A percentile compares a stretch with the other conserved stretches of the same genome.
phyloP scores from a whole-genome alignment of 2,113 vertebrate species.

The Malaclemys terrapin region DNA sequence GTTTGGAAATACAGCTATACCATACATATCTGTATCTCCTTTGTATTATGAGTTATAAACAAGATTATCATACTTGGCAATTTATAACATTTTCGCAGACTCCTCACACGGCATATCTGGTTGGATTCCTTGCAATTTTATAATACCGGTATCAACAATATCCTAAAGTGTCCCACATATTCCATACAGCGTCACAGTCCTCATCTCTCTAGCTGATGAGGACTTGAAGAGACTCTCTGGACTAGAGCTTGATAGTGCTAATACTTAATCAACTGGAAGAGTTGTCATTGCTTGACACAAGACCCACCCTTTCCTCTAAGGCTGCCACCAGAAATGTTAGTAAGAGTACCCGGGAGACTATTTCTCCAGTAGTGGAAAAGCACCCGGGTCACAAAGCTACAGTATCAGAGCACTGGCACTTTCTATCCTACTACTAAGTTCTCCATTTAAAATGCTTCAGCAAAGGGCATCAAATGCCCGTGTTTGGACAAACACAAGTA shows the following conservation, averaged over 20 bases:
- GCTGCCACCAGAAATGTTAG: background rate
- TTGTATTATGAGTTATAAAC: too few species aligned
- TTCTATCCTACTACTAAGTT: background rate
- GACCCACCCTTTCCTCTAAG: background rate
- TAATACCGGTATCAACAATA: too few species aligned
- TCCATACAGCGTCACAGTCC: too few species aligned
- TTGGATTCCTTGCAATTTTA: too few species aligned
- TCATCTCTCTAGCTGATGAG: background rate
- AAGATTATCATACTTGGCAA: too few species aligned
- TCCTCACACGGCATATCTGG: too few species aligned
- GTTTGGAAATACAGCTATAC: too few species aligned
- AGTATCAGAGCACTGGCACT: background rate
- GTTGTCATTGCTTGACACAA: background rate
- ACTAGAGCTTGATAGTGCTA: background rate
- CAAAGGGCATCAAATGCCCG: background rate
- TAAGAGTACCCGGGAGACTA: background rate
- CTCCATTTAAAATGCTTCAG: background rate
- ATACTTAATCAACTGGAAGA: background rate
- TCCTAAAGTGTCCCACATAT: too few species aligned
- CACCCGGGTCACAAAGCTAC: background rate
- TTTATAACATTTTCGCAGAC: too few species aligned
- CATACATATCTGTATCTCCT: too few species aligned
- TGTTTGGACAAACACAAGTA: background rate
- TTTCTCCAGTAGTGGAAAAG: background rate
- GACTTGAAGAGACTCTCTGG: background rate